Base-by-base conservation (phyloP, 2,113 vertebrate species). In the Apodemus speciosus region DNA sequence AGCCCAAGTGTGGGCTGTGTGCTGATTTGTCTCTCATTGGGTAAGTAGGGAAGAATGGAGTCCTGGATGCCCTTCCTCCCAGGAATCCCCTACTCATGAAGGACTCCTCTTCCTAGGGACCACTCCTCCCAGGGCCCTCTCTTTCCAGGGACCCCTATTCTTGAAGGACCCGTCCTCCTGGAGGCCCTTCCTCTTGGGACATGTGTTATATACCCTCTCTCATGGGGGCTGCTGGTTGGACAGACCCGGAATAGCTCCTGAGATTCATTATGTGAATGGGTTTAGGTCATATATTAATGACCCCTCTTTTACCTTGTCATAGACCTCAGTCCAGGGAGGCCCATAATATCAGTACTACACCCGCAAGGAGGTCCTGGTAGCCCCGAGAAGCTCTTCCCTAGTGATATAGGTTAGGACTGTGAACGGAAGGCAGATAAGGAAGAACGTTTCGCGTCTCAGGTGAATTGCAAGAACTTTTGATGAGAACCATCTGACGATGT, bases 311-410 rank as follows among this genome's bases (percentile, higher is more conserved):
- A 0, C 43, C 53, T 40, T 10, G 0, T 43, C 32, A 23, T 8
- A 3, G 25, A 38, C 32, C 32, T 88, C n/a, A 38, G 51, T 38
- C 13, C 64, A 62, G 43, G 5, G 25, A 51, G 27, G 27, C 35
- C 40, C 1, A 6, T 9, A n/a, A 58, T 6, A 6, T 49, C 25
- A 9, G 25, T 35, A 25, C 35, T 0, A 2, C 3, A 21, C 7
- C n/a, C 51, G n/a, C 1, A 9, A 49, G 88, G 60, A 66, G 15
- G 23, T 30, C 9, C 53, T 27, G 35, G 35, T 43, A 77, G 51
- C 11, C 38, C 32, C 1, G 14, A n/a, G 1, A 21, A 32, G 35
- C 3, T 77, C 38, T 40, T 35, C 8, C 20, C 2, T 21, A 38
- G 35, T 49, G 38, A 51, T 46, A n/a, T 7, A 13, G 84, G 25